Evolutionary conservation across 2,113 vertebrate species (phyloP), one percentile per base, ranked within the genome.

Genomic region (Coracopsis vasa): DNA sequence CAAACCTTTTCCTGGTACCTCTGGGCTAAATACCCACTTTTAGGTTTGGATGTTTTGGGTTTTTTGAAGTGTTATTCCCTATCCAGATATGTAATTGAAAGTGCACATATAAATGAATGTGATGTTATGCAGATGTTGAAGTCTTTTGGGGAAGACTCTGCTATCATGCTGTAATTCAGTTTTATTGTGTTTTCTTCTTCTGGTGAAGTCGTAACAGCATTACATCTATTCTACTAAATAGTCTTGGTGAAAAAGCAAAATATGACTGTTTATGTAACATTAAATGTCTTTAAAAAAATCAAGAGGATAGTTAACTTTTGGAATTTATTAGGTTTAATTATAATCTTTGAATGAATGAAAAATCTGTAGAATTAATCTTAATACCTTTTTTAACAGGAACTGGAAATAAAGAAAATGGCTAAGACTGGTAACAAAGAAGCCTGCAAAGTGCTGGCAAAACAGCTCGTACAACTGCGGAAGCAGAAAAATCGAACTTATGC

Each of bases 391-490:
- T 42, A 54, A 73, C 94, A 99, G 99, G 99, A 99, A 91, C 97
- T 99, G 97, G 99, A 99, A 98, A 99, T 99, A 82, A 99, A 99
- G 98, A 99, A 99, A 97, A 99, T 99, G 99, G 99, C 99, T 33
- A 99, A 99, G 96, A 98, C 98, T 35, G 99, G 99, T 44, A 99
- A 99, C 97, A 98, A 98, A 87, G 99, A 99, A 90, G 99, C 99
- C n/a, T 99, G 99, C 81, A 99, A 98, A 89, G 99, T 99, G 93
- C 98, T 99, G 39, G 99, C 99, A 80, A 99, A 99, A 94, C 99
- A 99, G 94, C 97, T 99, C 37, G 99, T 99, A 23, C 99, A 99
- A 72, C 96, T 99, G 67, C 96, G 99, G 92, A 99, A 99, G 95
- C 99, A 99, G 97, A 99, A 99, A 77, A 99, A 98, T 81, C 98